Evolutionary conservation across 2,797 vertebrate genomes (phyloP).

Genomic region (Esox masquinongy): DNA sequence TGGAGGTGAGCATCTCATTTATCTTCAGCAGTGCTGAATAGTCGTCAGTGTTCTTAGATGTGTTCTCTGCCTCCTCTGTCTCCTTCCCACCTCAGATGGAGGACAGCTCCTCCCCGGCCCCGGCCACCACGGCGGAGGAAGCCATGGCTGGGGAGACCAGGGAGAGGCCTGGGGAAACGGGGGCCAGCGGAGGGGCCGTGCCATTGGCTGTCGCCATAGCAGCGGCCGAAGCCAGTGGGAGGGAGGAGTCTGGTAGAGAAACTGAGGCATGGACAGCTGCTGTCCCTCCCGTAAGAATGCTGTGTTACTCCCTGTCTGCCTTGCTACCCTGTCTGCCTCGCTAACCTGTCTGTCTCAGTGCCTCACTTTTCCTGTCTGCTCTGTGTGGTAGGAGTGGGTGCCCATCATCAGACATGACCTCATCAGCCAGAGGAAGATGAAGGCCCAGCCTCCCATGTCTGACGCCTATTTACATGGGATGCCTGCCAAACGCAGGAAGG

Average conservation of each 20-base stretch:
- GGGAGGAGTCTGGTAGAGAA: conserved; percentile 74
- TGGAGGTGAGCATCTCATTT: conserved; percentile 48
- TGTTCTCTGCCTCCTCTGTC: conserved; percentile 20
- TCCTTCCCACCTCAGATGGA: conserved; percentile 62
- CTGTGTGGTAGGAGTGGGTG: conserved; percentile 84
- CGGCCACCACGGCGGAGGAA: conserved; percentile 90
- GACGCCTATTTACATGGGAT: conserved; percentile 92
- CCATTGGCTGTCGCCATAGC: conserved; percentile 67
- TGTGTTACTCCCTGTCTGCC: not conserved
- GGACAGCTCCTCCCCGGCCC: conserved; percentile 80
- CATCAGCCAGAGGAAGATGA: conserved; percentile 89
- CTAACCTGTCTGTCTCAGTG: not conserved
- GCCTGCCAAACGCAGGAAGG: conserved; percentile 93
- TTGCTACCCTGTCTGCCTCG: not conserved
- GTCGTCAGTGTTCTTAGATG: not conserved
- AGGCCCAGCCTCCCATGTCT: conserved; percentile 88
- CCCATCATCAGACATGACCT: conserved; percentile 91
- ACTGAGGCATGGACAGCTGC: conserved; percentile 86
- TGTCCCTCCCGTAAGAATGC: conserved; percentile 82
- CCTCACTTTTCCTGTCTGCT: not conserved
- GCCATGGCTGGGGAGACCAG: conserved; percentile 78
- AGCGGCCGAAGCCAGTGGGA: conserved; percentile 63
- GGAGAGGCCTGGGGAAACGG: conserved; percentile 67
- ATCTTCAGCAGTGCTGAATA: not conserved
- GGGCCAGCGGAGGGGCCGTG: conserved; percentile 58